Evolutionary conservation across 2,888 invertebrate genomes (phyloP), one percentile per base, ranked within the genome.

Genomic region (Rotaria macrura): DNA sequence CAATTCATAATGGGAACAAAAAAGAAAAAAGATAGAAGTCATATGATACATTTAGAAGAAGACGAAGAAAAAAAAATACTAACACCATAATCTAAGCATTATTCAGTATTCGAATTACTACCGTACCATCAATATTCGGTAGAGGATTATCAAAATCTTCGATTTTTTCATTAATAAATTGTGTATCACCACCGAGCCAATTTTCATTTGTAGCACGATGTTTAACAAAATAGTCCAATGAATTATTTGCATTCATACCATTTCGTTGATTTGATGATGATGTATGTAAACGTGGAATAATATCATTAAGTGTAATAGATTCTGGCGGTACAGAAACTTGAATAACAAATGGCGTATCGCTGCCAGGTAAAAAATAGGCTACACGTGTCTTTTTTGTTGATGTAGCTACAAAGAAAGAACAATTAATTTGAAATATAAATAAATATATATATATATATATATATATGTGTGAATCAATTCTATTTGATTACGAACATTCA

Each of bases 141-240:
- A 65, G 34, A 5, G 65, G 65, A 34, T 17, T 14, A 65, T 65
- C 65, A 6, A 34, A 65, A 34, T 65, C 65, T 29, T 65, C 65
- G 20, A 65, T 34, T 65, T 65, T 65, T 34, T 65, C 65, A 65
- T 65, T 65, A 17, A 65, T 65, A 65, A 65, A 65, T 65, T 65
- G 65, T 38, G 65, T 65, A 65, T 65, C 65, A 65, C 65, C 65
- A 65, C 65, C 65, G 38, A 65, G 65, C 65, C 65, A 65, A 65
- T 65, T 65, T 34, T 65, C 65, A 65, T 65, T 65, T 20, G 65
- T 20, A 38, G 65, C 65, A 0, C 65, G 65, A 65, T 65, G 65
- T 34, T 65, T 65, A 34, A 65, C 65, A 34, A 65, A 65, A 34
- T 65, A 65, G 7, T 65, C 65, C 0, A 65, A 17, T 20, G 34